Evolutionary conservation across 2,888 invertebrate species (phyloP), one percentile per base, ranked within the genome.

Genomic region (Drosophila trichaetosa): DNA sequence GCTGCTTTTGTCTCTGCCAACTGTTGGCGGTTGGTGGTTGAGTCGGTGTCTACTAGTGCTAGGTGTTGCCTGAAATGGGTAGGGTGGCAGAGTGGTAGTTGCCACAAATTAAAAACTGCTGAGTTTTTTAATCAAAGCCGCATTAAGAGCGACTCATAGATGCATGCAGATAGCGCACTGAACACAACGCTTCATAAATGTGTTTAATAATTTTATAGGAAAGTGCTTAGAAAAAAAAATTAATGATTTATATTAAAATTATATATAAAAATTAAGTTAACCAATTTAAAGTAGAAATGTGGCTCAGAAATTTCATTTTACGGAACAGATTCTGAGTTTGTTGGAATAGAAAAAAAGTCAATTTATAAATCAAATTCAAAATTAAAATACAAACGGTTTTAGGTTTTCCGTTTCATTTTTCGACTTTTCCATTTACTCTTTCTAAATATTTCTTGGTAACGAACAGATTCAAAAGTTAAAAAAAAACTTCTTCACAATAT

Each of bases 71-170:
- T 53, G 67, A 56, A 69, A 31, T 60, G 53, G 42, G 42, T 16
- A 62, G 24, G 59, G 48, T 56, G 46, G 21, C 2, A 13, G n/a
- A 38, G 36, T 66, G 52, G 76, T 56, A 64, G 81, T 69, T 76
- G 90, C 86, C 83, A 85, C 90, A 87, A 87, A 87, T 90, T 87
- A 87, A 90, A 87, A 87, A 90, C 69, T 77, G 76, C 87, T 77
- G 90, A 79, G 80, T 77, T 83, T 90, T 87, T 87, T 87, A 90
- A 87, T 87, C 91, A 87, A 91, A 87, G 87, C 89, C 62, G 87
- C 87, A 91, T 87, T 87, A 87, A 73, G 52, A 69, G 63, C 33
- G 33, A 4, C 84, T 66, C 57, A 63, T 61, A 70, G 68, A 66
- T 57, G 63, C 54, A 27, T 36, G 51, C 46, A 60, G 48, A 71